phyloP scores from a whole-genome alignment of 2,797 vertebrate species.

The Lepilemur ruficaudatus region DNA sequence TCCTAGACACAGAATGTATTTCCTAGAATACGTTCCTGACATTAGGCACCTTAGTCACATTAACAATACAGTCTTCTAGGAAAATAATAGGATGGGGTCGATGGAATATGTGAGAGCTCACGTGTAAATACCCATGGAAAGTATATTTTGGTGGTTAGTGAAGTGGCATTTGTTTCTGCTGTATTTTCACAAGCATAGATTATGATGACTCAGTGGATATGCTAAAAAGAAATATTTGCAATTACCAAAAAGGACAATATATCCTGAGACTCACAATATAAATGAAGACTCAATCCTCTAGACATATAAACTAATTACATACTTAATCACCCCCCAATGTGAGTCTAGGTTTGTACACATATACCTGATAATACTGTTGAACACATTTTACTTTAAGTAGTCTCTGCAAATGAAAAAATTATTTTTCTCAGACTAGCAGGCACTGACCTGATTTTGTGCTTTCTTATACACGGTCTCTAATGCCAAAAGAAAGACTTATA shows the following conservation, averaged over 20 bases:
- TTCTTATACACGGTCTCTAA: neutral
- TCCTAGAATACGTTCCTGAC: neutral
- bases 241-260: neutral
- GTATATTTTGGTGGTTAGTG: neutral
- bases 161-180: neutral
- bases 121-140: neutral
- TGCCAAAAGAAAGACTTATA: neutral
- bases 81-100: neutral
- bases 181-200: neutral
- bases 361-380: neutral
- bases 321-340: neutral
- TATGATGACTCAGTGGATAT: neutral
- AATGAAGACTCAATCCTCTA: neutral
- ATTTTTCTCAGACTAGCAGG: neutral
- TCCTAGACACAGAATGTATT: too few species aligned
- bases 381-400: neutral
- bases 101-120: too few species aligned
- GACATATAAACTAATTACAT: neutral
- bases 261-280: neutral
- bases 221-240: neutral
- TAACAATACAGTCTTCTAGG: neutral
- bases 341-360: neutral
- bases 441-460: neutral
- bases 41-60: neutral
- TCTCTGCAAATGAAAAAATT: neutral